Base-by-base conservation (phyloP, 92 coral and sea anemone genomes). In the Porites cylindrica region DNA sequence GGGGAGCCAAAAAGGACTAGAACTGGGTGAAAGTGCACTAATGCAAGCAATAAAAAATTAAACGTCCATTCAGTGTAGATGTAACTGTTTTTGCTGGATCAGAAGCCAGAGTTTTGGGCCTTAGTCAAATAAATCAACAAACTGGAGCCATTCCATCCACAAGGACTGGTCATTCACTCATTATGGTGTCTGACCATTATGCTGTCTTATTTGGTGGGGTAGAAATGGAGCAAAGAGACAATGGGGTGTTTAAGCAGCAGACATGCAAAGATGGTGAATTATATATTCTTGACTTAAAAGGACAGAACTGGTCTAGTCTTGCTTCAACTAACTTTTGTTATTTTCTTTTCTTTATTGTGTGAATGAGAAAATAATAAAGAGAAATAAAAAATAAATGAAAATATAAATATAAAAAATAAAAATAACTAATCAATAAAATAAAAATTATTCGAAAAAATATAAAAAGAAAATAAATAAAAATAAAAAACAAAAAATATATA, bases 181-280 rank as follows among this genome's bases (percentile, higher is more conserved):
- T 85, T 19, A 79, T 19, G 6, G 24, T 86, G 20, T 64, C 62
- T 5, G 20, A 1, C 56, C 72, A 78, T 23, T 26, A 26, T 7
- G 85, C 81, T 47, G 47, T 78, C 70, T 29, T 86, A 77, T 86
- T 86, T 52, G 85, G 85, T 52, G 85, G 79, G 20, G 52, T 86
- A 8, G 54, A 32, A 16, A 18, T 78, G 51, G 78, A 86, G 9
- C 78, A 86, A 84, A 53, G 85, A n/a, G 54, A 16, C 29, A 66
- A 86, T n/a, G 77, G 90, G 18, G 66, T 86, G 73, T 54, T 86
- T 3, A 78, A 67, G 67, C 16, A 69, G 26, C 89, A 86, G 24
- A 54, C 84, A 77, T 77, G 78, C 32, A 78, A 4, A 11, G 90
- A 78, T 77, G 90, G 90, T 8, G 66, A 60, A 10, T 53, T 85